phyloP scores from a whole-genome alignment of 2,888 invertebrate genomes.

The Chesias legatella region DNA sequence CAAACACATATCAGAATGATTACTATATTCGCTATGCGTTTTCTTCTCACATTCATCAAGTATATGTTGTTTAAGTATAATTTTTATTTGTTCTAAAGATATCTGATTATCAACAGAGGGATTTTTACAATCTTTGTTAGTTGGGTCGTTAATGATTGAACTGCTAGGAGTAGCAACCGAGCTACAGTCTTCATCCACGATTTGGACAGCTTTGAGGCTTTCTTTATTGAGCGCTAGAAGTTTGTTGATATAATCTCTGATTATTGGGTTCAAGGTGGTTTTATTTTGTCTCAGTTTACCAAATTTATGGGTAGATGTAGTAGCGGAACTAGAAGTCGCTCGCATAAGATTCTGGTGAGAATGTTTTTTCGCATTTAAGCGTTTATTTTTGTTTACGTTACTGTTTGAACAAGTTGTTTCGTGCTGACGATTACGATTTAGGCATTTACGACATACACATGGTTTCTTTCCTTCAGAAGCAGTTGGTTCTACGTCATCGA shows the following conservation, averaged over 20 bases:
- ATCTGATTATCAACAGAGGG: slow-evolving; percentile 44
- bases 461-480: slow-evolving; percentile 21
- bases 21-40: slow-evolving; percentile 13
- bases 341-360: slow-evolving; percentile 25
- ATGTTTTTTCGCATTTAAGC: slow-evolving; percentile 22
- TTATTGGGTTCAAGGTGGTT: slow-evolving; percentile 47
- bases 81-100: slow-evolving; percentile 62
- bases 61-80: slow-evolving; percentile 50
- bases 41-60: slow-evolving; percentile 35
- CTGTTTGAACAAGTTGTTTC: slow-evolving; percentile 15
- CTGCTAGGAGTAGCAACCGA: slow-evolving; percentile 69
- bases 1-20: slow-evolving; percentile 13
- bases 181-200: slow-evolving; percentile 69
- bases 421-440: slow-evolving; percentile 13
- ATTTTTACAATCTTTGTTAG: slow-evolving; percentile 45
- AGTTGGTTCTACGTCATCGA: slow-evolving; percentile 14
- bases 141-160: slow-evolving; percentile 62
- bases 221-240: slow-evolving; percentile 60
- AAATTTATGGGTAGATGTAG: slow-evolving; percentile 28
- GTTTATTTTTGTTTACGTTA: slow-evolving; percentile 31
- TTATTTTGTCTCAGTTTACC: slow-evolving; percentile 24
- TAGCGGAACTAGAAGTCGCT: slow-evolving; percentile 17
- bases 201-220: slow-evolving; percentile 61
- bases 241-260: slow-evolving; percentile 65
- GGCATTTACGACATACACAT: slow-evolving; percentile 33